phyloP scores from a whole-genome alignment of 2,888 invertebrate species.

The Bugula neritina region DNA sequence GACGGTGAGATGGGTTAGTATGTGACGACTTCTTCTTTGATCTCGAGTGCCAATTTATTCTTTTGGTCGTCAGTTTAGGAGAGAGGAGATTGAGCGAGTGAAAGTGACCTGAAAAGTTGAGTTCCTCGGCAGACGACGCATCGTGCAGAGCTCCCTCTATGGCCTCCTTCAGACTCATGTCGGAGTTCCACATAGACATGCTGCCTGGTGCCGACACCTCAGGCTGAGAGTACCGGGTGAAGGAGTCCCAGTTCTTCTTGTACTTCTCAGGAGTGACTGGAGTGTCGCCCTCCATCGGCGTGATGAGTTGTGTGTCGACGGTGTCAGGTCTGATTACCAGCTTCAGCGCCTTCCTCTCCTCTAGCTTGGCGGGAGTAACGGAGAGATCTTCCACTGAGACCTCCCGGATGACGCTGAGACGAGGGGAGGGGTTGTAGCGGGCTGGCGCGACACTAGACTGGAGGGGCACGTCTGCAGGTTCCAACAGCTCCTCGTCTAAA shows the following conservation, averaged over 20 bases:
- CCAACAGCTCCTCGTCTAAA: not conserved
- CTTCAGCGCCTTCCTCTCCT: not conserved
- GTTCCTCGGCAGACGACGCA: not conserved
- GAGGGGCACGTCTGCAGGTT: not conserved
- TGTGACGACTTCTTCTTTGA: not conserved
- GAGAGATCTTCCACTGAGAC: not conserved
- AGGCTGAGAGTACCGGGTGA: not conserved
- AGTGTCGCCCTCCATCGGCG: not conserved
- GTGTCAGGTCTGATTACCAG: not conserved
- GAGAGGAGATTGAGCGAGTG: not conserved
- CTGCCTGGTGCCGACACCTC: too few relatives aligned
- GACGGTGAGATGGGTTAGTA: not conserved
- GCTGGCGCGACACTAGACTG: not conserved
- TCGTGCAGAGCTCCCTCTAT: too few relatives aligned
- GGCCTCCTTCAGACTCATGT: not conserved
- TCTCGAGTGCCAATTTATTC: not conserved
- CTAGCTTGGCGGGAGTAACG: too few relatives aligned
- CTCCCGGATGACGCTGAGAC: constrained; percentile 9
- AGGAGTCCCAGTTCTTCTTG: constrained; percentile 16
- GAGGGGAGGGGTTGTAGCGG: not conserved
- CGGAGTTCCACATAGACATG: constrained; percentile 3
- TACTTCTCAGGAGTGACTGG: constrained; percentile 19
- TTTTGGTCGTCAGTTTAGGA: not conserved
- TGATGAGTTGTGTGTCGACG: not conserved
- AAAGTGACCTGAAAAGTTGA: not conserved